Base-by-base conservation (phyloP, 2,797 vertebrate genomes). In the Myotis pilosus region DNA sequence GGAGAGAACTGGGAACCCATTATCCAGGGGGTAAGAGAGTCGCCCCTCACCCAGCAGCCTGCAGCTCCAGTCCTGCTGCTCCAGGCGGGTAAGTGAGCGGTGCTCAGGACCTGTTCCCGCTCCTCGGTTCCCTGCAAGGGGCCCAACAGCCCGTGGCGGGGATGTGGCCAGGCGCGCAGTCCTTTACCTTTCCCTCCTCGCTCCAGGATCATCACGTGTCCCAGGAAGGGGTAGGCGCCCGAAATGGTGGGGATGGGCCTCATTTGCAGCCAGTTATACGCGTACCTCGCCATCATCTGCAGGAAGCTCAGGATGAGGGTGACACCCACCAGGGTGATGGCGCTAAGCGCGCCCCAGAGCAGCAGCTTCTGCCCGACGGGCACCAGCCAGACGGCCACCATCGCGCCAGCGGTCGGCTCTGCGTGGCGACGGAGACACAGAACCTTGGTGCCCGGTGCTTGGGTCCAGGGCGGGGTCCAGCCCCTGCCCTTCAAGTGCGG, bases 211-310 rank as follows among this genome's bases (percentile, higher is more conserved):
- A 94, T 89, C 2, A 97, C 81, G 33, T 99, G 98, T 82, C 99
- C 99, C 96, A 99, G 5, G 2, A 99, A 5, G 0, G 98, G 98
- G 74, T 96, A 98, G 80, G 97, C 97, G 49, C 96, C 96, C 6
- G 76, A 91, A 13, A 98, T 0, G 0, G 98, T 97, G 0, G 98
- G 98, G 28, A 41, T 41, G 41, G 41, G 41, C 41, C 41, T 41
- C 41, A 41, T 41, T 41, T 41, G 41, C 41, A 41, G 41, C 41
- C 41, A 41, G 41, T 41, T 41, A 41, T 41, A 8, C 41, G 8
- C 41, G 1, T 41, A 41, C 1, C 41, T 41, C 8, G 41, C 41
- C 41, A 41, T 41, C 41, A 41, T 41, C 41, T 41, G 41, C 41
- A 41, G 41, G 41, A 41, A 41, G 41, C 41, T 41, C 41, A 41